phyloP scores from a whole-genome alignment of 2,113 vertebrate species.

The Cyanoramphus novaezelandiae region DNA sequence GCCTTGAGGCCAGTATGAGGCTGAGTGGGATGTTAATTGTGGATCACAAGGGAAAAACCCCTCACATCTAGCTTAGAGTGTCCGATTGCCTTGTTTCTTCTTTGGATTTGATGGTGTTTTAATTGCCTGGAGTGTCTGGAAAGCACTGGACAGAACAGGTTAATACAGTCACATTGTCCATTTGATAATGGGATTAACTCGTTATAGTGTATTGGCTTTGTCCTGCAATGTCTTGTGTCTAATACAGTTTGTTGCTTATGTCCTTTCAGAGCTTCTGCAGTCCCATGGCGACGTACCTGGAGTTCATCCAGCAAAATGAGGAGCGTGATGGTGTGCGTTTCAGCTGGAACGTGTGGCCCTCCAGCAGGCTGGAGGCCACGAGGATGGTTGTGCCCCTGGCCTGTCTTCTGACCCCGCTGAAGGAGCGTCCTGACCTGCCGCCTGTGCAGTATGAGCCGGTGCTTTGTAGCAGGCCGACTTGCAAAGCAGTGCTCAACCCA shows the following conservation, averaged over 20 bases:
- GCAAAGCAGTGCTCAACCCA: conserved; percentile 94
- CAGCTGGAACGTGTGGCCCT: conserved; percentile 99
- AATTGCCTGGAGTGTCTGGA: background rate
- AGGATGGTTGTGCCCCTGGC: conserved; percentile 93
- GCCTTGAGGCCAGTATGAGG: background rate
- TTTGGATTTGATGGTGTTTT: background rate
- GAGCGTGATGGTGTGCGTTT: conserved; percentile 94
- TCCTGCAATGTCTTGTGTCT: background rate
- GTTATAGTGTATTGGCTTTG: background rate
- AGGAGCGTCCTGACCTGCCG: conserved; percentile 89
- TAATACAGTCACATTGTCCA: background rate
- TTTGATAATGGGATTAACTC: background rate
- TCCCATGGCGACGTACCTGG: conserved; percentile 89
- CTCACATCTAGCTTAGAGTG: background rate
- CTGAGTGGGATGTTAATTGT: background rate
- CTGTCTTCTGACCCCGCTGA: conserved; percentile 93
- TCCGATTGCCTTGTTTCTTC: background rate
- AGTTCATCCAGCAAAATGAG: conserved; percentile 98
- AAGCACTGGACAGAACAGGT: background rate
- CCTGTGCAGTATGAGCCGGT: conserved; percentile 95
- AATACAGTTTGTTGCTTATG: background rate
- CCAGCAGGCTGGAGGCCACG: conserved; percentile 92
- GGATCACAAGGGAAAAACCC: background rate
- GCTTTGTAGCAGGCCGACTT: conserved; percentile 89
- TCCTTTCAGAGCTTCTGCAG: conserved; percentile 56